Evolutionary conservation across 2,888 invertebrate genomes (phyloP).

Genomic region (Lycophotia porphyrea): DNA sequence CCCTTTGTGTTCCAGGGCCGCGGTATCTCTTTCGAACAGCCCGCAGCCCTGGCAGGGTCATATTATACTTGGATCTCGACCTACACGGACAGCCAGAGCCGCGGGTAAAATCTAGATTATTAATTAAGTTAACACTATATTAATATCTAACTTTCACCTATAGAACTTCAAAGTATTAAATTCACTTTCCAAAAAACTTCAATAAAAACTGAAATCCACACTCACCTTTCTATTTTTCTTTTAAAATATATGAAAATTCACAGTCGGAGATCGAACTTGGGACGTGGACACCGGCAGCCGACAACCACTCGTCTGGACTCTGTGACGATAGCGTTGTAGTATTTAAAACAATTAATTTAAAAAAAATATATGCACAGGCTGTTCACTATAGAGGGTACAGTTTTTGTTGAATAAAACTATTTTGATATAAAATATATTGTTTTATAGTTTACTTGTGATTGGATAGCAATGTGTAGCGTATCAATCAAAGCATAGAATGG

Average conservation of each 20-base stretch:
- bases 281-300: constrained; percentile 78
- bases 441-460: background rate
- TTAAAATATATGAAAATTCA: constrained; percentile 54
- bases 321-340: constrained; percentile 63
- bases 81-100: too few species aligned
- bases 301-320: constrained; percentile 78
- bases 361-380: constrained; percentile 74
- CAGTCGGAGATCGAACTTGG: constrained; percentile 63
- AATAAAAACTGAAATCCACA: constrained; percentile 4
- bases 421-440: background rate
- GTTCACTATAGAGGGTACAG: constrained; percentile 54
- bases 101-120: background rate
- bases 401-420: constrained; percentile 9
- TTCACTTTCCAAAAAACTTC: constrained; percentile 17
- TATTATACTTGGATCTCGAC: background rate
- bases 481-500: background rate
- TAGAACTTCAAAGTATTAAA: background rate
- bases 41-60: too few species aligned
- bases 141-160: background rate
- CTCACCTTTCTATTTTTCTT: constrained; percentile 64
- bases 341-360: constrained; percentile 82
- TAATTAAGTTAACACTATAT: background rate
- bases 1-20: too few species aligned
- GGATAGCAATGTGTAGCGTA: background rate
- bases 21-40: too few species aligned